Evolutionary conservation across 2,797 vertebrate species (phyloP), one percentile per base, ranked within the genome.

Genomic region (Telmatherina bonti): DNA sequence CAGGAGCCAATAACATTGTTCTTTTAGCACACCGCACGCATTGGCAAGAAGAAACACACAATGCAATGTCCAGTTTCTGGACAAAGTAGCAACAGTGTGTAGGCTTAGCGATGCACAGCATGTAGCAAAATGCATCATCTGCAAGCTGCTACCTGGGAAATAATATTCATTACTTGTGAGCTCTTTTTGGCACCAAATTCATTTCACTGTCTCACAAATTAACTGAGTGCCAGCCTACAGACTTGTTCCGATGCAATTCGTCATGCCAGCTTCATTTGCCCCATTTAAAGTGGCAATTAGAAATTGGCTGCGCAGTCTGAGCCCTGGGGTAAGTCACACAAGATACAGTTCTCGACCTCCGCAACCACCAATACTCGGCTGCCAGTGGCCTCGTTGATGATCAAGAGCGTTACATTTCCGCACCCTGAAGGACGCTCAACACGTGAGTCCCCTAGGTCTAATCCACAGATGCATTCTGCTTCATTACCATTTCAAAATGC

Each of bases 251-350:
- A 93, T 62, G 64, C 86, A 83, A 83, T 93, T 90, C 83, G 85
- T 92, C 90, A 92, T 84, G 89, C 88, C 89, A 88, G 86, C 85
- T 91, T 91, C 88, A 90, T 92, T 92, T 92, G 86, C 85, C 83
- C 85, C 15, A 70, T 92, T 89, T 88, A 91, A 88, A 86, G 82
- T 77, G 29, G 82, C 91, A 92, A 89, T 92, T 91, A 92, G 85
- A 76, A 84, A 80, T 81, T 77, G 85, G 81, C 83, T 74, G 67
- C 83, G 67, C 64, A 51, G 84, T 89, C 79, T 65, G 82, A 54
- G 86, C 91, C 83, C 85, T 76, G 78, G 87, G 91, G 88, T 88
- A 92, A 90, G 90, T 92, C 92, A 87, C 79, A 75, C 67, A 67
- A 45, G 82, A 87, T 71, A 45, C 79, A 59, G 81, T 75, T 86